phyloP scores from a whole-genome alignment of 1,140 invertebrate species.

The Carcinoscorpius rotundicauda region DNA sequence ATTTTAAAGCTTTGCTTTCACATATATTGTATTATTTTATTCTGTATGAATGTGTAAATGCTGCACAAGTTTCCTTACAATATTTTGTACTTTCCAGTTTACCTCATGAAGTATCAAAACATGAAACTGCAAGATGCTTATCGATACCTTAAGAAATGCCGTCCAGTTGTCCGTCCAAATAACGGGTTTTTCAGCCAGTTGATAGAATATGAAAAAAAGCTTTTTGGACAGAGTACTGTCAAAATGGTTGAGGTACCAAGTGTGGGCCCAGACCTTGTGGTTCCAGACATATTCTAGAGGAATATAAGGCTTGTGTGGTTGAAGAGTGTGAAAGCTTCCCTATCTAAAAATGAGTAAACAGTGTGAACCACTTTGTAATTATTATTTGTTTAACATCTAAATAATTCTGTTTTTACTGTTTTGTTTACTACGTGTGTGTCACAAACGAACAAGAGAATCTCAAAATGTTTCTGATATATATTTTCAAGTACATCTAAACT shows the following conservation, averaged over 20 bases:
- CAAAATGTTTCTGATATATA: no score
- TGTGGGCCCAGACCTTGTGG: conserved; percentile 15
- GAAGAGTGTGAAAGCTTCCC: conserved; percentile 1
- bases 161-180: conserved; percentile 73
- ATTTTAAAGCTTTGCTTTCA: no score
- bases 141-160: conserved; percentile 46
- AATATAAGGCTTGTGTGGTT: conserved; percentile 20
- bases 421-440: no score
- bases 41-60: background rate
- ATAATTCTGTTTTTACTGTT: no score
- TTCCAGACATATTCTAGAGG: conserved; percentile 23
- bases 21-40: no score
- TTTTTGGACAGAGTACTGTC: conserved; percentile 49
- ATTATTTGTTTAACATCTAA: no score
- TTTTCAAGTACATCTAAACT: no score
- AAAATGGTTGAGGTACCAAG: conserved; percentile 42
- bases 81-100: conserved; percentile 39
- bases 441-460: no score
- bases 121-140: conserved; percentile 67
- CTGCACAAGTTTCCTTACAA: background rate
- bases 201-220: conserved; percentile 53
- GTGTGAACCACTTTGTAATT: no score
- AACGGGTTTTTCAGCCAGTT: conserved; percentile 79
- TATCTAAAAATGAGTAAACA: no score
- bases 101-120: conserved; percentile 67